Conservation (phyloP, 2,888 invertebrate genomes). For the Pseudanteris insignis region DNA sequence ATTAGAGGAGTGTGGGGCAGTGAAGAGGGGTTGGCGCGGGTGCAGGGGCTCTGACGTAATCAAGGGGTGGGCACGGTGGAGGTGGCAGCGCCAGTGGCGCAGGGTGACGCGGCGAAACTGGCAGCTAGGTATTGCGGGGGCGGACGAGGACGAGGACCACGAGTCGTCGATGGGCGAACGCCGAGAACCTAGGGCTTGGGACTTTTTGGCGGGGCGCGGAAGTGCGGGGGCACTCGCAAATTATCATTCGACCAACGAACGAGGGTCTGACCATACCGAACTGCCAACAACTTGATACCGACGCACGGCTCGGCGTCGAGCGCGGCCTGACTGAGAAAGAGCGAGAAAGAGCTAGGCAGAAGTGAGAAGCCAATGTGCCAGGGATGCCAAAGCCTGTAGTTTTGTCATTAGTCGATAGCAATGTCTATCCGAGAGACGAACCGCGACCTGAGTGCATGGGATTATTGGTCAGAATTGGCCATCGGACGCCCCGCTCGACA, state of each 20-base stretch:
- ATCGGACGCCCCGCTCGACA: constrained; percentile 52
- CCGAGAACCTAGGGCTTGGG: constrained; percentile 32
- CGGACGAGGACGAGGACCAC: constrained; percentile 36
- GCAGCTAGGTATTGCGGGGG: constrained; percentile 51
- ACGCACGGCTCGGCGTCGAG: constrained; percentile 45
- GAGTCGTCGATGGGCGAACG: constrained; percentile 41
- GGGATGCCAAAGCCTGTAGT: constrained; percentile 62
- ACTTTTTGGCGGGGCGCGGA: constrained; percentile 43
- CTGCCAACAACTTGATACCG: constrained; percentile 65
- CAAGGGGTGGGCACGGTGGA: constrained; percentile 62
- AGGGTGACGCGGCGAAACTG: constrained; percentile 44
- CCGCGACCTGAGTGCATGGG: constrained; percentile 55
- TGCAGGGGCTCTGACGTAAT: constrained; percentile 62
- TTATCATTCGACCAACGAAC: constrained; percentile 63
- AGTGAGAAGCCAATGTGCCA: constrained; percentile 31
- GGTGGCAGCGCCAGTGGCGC: constrained; percentile 41
- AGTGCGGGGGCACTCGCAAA: constrained; percentile 57
- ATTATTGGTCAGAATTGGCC: constrained; percentile 65
- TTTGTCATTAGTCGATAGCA: constrained; percentile 66
- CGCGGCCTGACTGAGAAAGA: constrained; percentile 18
- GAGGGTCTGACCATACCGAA: constrained; percentile 61
- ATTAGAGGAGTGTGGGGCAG: constrained; percentile 64
- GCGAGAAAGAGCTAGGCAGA: constrained; percentile 24
- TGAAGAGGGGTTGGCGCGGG: constrained; percentile 41
- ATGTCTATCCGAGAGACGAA: constrained; percentile 60